Conservation (phyloP, 1,140 invertebrate species). For the Galendromus occidentalis region DNA sequence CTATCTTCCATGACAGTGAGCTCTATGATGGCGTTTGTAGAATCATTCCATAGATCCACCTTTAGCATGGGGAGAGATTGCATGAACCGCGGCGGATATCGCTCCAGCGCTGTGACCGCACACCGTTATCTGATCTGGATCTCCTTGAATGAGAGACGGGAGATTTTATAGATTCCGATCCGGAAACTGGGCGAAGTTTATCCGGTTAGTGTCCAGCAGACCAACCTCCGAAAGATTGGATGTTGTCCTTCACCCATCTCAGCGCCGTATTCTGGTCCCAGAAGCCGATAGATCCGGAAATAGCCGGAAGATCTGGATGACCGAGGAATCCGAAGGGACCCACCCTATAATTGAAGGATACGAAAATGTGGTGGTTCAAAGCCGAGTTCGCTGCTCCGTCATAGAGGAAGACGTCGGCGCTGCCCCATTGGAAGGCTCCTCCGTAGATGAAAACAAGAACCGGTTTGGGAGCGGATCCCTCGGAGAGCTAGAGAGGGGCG, state of each 20-base stretch:
- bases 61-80: not conserved
- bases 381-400: constrained; percentile 31
- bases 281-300: constrained; percentile 79
- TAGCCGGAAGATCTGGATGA: constrained; percentile 50
- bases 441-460: constrained; percentile 7
- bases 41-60: not conserved
- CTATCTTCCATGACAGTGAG: too few relatives aligned
- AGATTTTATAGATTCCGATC: not conserved
- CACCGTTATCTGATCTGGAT: not conserved
- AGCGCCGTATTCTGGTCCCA: constrained; percentile 85
- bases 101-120: constrained; percentile 5
- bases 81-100: not conserved
- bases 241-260: constrained; percentile 82
- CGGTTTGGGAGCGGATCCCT: not conserved
- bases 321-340: constrained; percentile 81
- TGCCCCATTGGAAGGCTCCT: constrained; percentile 23
- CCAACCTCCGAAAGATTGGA: constrained; percentile 64
- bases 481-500: too few relatives aligned
- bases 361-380: constrained; percentile 32
- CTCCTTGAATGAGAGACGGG: not conserved
- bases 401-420: constrained; percentile 32
- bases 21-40: not conserved
- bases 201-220: not conserved
- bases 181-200: not conserved
- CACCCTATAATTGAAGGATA: constrained; percentile 42